These are phyloP conservation scores for Chrysomallon squamiferum DNA, from an alignment of 1,140 invertebrate genomes.

Conservation along the genomic window DNA sequence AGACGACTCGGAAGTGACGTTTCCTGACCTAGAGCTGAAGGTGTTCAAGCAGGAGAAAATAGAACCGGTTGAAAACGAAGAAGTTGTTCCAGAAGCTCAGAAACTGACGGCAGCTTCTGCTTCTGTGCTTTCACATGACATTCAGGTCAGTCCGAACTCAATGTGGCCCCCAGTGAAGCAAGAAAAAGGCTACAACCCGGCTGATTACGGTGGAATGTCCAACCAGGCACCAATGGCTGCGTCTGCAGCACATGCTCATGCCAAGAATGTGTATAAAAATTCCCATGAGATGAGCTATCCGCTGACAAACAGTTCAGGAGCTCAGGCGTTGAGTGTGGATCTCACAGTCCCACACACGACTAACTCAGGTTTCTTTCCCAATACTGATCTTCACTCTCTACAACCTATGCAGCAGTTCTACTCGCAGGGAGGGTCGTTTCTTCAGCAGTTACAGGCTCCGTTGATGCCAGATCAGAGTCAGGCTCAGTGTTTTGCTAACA, in stretches of 20 bases:
- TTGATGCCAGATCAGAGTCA: too few species aligned
- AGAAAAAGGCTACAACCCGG: constrained; percentile 1
- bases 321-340: not conserved
- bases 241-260: not conserved
- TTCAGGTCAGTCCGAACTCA: not conserved
- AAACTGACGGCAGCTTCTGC: not conserved
- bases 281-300: not conserved
- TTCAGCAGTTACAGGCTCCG: not conserved
- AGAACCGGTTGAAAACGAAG: constrained; percentile 24
- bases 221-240: not conserved
- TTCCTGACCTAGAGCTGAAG: constrained; percentile 68
- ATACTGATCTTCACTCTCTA: not conserved
- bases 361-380: not conserved
- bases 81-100: constrained; percentile 1
- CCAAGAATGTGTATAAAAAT: not conserved
- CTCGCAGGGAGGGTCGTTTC: constrained; percentile 2
- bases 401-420: constrained; percentile 2
- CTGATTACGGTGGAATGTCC: constrained; percentile 2
- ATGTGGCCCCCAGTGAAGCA: constrained; percentile 7
- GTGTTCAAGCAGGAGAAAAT: constrained; percentile 45
- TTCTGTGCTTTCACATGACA: not conserved
- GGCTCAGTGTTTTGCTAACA: too few species aligned
- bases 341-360: not conserved
- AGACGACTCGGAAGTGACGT: constrained; percentile 91
- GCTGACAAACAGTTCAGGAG: not conserved